phyloP scores from a whole-genome alignment of 2,797 vertebrate genomes.

The Acipenser transmontanus region DNA sequence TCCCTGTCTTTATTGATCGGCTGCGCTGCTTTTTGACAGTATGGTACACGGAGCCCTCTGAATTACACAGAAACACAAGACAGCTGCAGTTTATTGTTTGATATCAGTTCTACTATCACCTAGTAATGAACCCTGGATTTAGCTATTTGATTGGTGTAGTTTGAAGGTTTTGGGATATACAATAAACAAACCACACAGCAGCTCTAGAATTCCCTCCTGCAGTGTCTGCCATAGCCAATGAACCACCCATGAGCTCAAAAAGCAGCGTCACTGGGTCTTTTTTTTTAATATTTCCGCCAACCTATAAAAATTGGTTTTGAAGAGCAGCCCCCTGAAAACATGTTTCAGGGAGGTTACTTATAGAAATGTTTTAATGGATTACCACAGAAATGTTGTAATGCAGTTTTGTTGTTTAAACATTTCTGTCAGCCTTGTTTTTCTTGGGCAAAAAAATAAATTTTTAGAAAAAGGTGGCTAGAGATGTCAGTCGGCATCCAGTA shows the following conservation, averaged over 20 bases:
- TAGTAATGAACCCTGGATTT: too few relatives aligned
- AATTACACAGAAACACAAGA: too few relatives aligned
- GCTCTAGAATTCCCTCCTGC: not conserved
- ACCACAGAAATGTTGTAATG: not conserved
- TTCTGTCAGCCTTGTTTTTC: not conserved
- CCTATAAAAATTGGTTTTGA: not conserved
- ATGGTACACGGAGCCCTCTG: too few relatives aligned
- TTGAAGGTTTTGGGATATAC: too few relatives aligned
- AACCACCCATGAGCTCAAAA: not conserved
- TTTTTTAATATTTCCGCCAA: not conserved
- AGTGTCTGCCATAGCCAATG: not conserved
- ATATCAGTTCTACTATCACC: too few relatives aligned
- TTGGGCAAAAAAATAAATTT: not conserved
- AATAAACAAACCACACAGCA: not conserved
- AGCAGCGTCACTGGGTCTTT: not conserved
- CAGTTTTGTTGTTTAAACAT: not conserved
- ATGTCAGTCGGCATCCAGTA: not conserved
- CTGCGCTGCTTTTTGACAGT: too few relatives aligned
- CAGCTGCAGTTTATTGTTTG: too few relatives aligned
- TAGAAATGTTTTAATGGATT: slow-evolving; percentile 11
- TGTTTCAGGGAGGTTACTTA: slow-evolving; percentile 2
- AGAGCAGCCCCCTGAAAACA: slow-evolving; percentile 3
- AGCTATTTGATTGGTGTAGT: too few relatives aligned
- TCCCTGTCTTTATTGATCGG: too few relatives aligned
- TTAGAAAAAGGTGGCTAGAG: not conserved